Evolutionary conservation across 2,797 vertebrate genomes (phyloP), one percentile per base, ranked within the genome.

Genomic region (Sparidentex hasta): DNA sequence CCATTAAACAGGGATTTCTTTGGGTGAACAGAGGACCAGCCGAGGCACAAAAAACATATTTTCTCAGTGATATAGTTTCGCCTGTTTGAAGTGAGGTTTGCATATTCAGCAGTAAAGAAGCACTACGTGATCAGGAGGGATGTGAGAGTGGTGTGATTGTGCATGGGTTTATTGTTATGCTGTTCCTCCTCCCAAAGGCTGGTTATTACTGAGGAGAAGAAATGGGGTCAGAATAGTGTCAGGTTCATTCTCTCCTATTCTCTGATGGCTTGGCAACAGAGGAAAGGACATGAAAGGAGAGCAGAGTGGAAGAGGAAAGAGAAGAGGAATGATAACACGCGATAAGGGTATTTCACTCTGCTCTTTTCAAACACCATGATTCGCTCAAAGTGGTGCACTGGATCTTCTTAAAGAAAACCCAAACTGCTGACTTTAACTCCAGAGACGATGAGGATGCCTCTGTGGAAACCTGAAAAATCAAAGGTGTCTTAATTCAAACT

Each of bases 221-320:
- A 90, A 89, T 18, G 21, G 21, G 78, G 86, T 90, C 89, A 91
- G 73, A 85, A 85, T 25, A 16, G 62, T 67, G 85, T 79, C 85
- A 81, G 69, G 69, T 81, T 80, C 83, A 81, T 78, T 71, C 76
- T 76, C 16, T 65, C 9, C 0, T 76, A 72, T 71, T 79, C 80
- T 78, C 73, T 80, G 65, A 78, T 43, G 76, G 69, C 66, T 87
- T 69, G 29, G 70, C 21, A 68, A 66, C 76, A 64, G 50, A 82
- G 71, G 63, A 71, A 54, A 85, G 54, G 59, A 62, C 47, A 71
- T 54, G 57, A 80, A 66, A 81, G 44, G 52, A 56, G 63, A 76
- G 47, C 67, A 79, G 67, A 74, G 20, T 71, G 51, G 54, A 64
- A 65, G 61, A 43, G 54, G n/a, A 47, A 67, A 46, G 38, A 38